Conservation (phyloP, 1,140 invertebrate species). For the Heliothis virescens region DNA sequence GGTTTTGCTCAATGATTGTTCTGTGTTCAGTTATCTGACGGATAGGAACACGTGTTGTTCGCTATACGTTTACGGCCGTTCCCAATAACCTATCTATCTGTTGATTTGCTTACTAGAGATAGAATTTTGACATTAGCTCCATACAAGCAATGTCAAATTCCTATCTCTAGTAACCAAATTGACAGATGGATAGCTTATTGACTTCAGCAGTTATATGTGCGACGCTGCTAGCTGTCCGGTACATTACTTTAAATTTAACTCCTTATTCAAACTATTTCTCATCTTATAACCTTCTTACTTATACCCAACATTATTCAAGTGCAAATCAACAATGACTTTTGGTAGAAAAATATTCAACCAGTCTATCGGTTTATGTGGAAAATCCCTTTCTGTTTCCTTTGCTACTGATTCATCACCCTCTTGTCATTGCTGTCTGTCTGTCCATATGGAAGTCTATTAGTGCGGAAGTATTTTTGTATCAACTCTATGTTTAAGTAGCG, state of each 20-base stretch:
- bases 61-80: background rate
- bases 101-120: too few relatives aligned
- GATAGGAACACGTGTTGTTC: slow-evolving; percentile 36
- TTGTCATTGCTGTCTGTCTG: background rate
- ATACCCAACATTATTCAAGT: background rate
- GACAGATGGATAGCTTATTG: too few relatives aligned
- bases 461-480: slow-evolving; percentile 17
- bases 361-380: too few relatives aligned
- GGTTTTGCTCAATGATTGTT: slow-evolving; percentile 66
- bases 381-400: too few relatives aligned
- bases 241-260: slow-evolving; percentile 8
- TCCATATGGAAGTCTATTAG: slow-evolving; percentile 14
- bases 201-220: too few relatives aligned
- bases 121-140: too few relatives aligned
- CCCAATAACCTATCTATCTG: too few relatives aligned
- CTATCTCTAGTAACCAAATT: too few relatives aligned
- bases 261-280: background rate
- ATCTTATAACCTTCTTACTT: background rate
- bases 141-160: too few relatives aligned
- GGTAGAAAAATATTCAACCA: too few relatives aligned
- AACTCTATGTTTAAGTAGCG: slow-evolving; percentile 23
- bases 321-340: background rate
- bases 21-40: slow-evolving; percentile 38
- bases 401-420: too few relatives aligned
- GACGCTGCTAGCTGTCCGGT: background rate